Conservation (phyloP, 2,888 invertebrate species). For the Itoplectis maculator region DNA sequence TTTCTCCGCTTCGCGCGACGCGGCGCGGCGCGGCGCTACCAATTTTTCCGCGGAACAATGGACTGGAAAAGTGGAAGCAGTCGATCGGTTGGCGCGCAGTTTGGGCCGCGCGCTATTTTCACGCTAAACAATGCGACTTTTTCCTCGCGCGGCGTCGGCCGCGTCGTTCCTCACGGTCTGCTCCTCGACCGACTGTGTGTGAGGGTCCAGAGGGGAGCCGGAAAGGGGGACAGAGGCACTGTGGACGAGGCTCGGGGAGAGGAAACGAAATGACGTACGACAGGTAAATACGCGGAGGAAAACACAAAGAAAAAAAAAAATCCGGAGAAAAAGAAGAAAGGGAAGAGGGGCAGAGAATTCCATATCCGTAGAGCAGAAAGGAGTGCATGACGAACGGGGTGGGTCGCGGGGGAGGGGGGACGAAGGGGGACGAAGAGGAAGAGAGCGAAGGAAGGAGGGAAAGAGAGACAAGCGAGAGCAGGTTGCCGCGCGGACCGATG, state of each 20-base stretch:
- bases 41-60: conserved; percentile 65
- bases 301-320: conserved; percentile 40
- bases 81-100: conserved; percentile 57
- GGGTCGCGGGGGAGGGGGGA: too few species aligned
- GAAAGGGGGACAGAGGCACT: conserved; percentile 5
- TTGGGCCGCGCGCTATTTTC: conserved; percentile 64
- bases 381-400: not conserved
- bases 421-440: not conserved
- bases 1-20: conserved; percentile 17
- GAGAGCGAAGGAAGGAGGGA: conserved; percentile 53
- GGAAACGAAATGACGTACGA: conserved; percentile 68
- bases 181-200: too few species aligned
- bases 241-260: conserved; percentile 1
- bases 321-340: conserved; percentile 42
- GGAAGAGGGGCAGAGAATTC: conserved; percentile 50
- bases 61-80: conserved; percentile 66
- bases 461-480: conserved; percentile 64
- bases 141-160: conserved; percentile 56
- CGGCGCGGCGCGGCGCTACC: conserved; percentile 4
- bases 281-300: conserved; percentile 69
- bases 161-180: conserved; percentile 53
- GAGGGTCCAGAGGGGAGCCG: not conserved
- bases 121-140: conserved; percentile 71
- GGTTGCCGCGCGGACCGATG: conserved; percentile 45
- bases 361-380: conserved; percentile 62